These are phyloP conservation scores for Tupaia tana DNA, from an alignment of 2,113 vertebrate species.

Conservation along the genomic window DNA sequence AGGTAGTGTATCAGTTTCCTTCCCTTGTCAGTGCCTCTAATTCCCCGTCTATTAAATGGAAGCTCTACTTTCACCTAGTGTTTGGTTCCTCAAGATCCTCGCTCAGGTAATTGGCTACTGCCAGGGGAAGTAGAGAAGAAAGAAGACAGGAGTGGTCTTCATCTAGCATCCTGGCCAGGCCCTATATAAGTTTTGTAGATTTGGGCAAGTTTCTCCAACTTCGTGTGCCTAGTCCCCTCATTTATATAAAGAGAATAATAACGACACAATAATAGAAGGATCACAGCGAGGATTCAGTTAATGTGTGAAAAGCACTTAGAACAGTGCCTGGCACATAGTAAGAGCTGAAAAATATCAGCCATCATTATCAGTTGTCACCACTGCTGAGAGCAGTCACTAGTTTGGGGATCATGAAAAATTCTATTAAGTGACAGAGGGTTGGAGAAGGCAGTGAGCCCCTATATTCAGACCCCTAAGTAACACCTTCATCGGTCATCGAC, in stretches of 20 bases:
- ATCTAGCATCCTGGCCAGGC: background rate
- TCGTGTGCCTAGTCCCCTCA: background rate
- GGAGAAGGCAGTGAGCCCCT: background rate
- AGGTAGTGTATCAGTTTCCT: background rate
- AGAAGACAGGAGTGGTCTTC: background rate
- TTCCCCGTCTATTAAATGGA: background rate
- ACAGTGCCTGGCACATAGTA: background rate
- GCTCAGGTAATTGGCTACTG: background rate
- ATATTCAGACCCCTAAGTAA: background rate
- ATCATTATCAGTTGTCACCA: background rate
- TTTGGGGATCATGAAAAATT: background rate
- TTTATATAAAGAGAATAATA: background rate
- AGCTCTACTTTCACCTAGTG: background rate
- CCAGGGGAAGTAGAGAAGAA: background rate
- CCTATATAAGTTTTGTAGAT: background rate
- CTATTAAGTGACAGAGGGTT: background rate
- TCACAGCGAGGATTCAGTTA: background rate
- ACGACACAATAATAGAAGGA: background rate
- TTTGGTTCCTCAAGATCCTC: background rate
- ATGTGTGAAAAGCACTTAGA: background rate
- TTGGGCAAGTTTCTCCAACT: background rate
- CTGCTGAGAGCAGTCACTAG: background rate
- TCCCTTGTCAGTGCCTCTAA: background rate
- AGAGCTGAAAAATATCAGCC: background rate
- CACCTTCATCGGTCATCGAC: background rate